Evolutionary conservation across 2,888 invertebrate genomes (phyloP).

Genomic region (Mechanitis messenoides): DNA sequence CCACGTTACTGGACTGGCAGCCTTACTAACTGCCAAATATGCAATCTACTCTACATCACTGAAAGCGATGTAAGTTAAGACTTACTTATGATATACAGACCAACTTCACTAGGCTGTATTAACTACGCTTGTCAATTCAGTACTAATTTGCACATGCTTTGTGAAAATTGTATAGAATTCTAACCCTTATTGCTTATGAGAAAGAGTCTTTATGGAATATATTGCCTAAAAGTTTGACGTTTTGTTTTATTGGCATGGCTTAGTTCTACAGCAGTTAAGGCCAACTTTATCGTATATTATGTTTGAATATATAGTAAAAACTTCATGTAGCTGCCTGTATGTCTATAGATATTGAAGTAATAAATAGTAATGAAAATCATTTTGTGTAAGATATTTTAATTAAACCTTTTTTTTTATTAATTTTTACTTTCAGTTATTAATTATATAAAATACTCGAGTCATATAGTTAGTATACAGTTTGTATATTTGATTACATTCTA

Average conservation of each 20-base stretch:
- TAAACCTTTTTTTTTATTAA: no score
- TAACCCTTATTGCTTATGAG: neutral
- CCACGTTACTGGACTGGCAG: no score
- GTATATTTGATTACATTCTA: neutral
- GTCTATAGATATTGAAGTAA: no score
- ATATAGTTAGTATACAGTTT: no score
- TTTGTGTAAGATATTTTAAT: no score
- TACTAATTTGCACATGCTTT: conserved; percentile 5
- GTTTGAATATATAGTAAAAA: conserved; percentile 1
- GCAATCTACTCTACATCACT: conserved; percentile 21
- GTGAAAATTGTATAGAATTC: conserved; percentile 5
- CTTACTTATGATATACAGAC: conserved; percentile 12
- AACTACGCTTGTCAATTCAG: conserved; percentile 15
- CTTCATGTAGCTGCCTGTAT: no score
- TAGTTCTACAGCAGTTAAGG: neutral
- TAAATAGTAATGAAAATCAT: no score
- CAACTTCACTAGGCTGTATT: conserved; percentile 21
- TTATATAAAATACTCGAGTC: no score
- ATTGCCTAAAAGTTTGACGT: conserved; percentile 2
- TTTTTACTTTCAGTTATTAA: no score
- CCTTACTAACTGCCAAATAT: conserved; percentile 15
- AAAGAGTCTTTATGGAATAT: neutral
- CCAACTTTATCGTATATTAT: neutral
- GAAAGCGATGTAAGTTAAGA: conserved; percentile 15
- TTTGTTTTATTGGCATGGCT: conserved; percentile 1